Evolutionary conservation across 2,888 invertebrate genomes (phyloP).

Genomic region (Melinaea menophilus): DNA sequence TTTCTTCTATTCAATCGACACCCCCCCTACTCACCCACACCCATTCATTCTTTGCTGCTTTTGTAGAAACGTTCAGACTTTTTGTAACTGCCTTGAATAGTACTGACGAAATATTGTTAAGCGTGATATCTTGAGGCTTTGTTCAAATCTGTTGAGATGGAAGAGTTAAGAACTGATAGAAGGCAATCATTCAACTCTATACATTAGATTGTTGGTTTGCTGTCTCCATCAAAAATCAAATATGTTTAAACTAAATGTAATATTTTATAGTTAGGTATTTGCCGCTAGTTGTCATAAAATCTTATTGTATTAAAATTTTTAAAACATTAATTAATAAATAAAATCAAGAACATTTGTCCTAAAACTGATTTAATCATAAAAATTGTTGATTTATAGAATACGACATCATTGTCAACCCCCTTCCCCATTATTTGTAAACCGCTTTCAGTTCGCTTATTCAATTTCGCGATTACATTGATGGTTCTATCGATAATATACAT

Average conservation of each 20-base stretch:
- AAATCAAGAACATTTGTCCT: too few species aligned
- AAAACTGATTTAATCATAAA: too few species aligned
- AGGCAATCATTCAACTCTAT: not conserved
- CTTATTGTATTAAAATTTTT: too few species aligned
- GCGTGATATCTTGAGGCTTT: slow-evolving; percentile 46
- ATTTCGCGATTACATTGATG: slow-evolving; percentile 58
- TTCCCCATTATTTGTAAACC: not conserved
- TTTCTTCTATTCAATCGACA: slow-evolving; percentile 66
- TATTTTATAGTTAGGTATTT: too few species aligned
- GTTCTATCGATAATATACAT: slow-evolving; percentile 63
- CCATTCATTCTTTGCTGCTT: slow-evolving; percentile 73
- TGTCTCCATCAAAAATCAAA: too few species aligned
- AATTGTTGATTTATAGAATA: not conserved
- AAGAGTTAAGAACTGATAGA: slow-evolving; percentile 15
- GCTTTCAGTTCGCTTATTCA: slow-evolving; percentile 46
- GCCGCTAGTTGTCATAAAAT: too few species aligned
- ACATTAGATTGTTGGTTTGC: too few species aligned
- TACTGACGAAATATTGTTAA: slow-evolving; percentile 70
- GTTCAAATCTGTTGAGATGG: slow-evolving; percentile 27
- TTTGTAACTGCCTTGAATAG: slow-evolving; percentile 65
- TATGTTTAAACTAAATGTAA: too few species aligned
- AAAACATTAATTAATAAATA: too few species aligned
- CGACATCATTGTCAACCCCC: not conserved
- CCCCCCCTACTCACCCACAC: slow-evolving; percentile 50
- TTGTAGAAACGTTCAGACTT: slow-evolving; percentile 68